These are phyloP conservation scores for Dendrolimus kikuchii DNA, from an alignment of 1,140 invertebrate species.

Conservation along the genomic window DNA sequence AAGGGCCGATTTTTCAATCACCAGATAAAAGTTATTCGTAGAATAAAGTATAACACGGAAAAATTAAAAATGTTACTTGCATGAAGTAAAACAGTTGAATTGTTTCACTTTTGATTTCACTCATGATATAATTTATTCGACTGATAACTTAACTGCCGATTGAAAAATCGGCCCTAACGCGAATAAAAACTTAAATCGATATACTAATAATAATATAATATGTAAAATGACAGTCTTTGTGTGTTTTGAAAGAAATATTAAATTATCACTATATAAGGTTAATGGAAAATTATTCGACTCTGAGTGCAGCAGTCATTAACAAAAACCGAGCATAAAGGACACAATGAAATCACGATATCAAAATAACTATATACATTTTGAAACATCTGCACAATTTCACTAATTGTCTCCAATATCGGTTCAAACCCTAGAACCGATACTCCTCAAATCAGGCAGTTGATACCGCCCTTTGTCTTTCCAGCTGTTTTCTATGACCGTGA, in stretches of 20 bases:
- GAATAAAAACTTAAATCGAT: not conserved
- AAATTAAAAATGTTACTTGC: too few relatives aligned
- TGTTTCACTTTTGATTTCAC: too few relatives aligned
- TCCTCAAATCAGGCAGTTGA: slow-evolving; percentile 64
- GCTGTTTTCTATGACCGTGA: slow-evolving; percentile 55
- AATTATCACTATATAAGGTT: slow-evolving; percentile 14
- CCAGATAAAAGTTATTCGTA: too few relatives aligned
- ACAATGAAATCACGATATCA: slow-evolving; percentile 29
- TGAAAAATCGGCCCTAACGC: not conserved
- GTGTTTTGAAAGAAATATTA: slow-evolving; percentile 16
- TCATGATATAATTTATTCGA: too few relatives aligned
- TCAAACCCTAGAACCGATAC: slow-evolving; percentile 62
- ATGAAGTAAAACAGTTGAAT: too few relatives aligned
- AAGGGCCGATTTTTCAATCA: too few relatives aligned
- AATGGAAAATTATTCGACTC: slow-evolving; percentile 16
- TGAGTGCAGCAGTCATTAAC: slow-evolving; percentile 26
- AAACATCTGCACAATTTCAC: slow-evolving; percentile 46
- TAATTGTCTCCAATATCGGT: slow-evolving; percentile 39
- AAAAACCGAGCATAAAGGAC: slow-evolving; percentile 26
- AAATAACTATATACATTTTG: slow-evolving; percentile 28
- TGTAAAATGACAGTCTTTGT: slow-evolving; percentile 18
- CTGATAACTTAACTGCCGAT: too few relatives aligned
- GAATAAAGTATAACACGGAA: too few relatives aligned
- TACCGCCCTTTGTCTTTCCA: slow-evolving; percentile 54
- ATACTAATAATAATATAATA: not conserved